A percentile compares a stretch with the other conserved stretches of the same genome.
Evolutionary conservation across 2,888 invertebrate genomes (phyloP).

Genomic region (Orthosia gothica): DNA sequence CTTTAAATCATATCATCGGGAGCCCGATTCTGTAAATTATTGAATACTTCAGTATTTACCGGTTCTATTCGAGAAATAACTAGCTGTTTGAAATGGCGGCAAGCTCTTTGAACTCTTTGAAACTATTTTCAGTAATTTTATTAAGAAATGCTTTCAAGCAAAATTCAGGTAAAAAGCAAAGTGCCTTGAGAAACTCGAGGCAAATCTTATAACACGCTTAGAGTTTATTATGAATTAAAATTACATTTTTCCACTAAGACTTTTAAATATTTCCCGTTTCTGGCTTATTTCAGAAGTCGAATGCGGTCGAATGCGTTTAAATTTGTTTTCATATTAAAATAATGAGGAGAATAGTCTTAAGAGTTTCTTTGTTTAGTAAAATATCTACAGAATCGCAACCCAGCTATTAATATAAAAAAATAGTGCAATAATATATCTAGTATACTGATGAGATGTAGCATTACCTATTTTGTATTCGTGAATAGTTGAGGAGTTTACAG

Average conservation of each 20-base stretch:
- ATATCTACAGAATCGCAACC: conserved; percentile 58
- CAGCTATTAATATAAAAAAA: conserved; percentile 40
- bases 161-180: conserved; percentile 61
- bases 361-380: conserved; percentile 6
- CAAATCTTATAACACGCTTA: conserved; percentile 54
- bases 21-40: conserved; percentile 65
- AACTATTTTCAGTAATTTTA: conserved; percentile 51
- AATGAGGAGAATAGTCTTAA: neutral
- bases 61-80: conserved; percentile 10
- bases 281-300: conserved; percentile 35
- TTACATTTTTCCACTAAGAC: conserved; percentile 48
- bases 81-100: conserved; percentile 14
- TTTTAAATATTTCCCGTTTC: conserved; percentile 39
- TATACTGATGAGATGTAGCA: conserved; percentile 24
- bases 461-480: conserved; percentile 53
- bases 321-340: conserved; percentile 49
- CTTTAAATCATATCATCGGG: conserved; percentile 83
- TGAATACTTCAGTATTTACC: conserved; percentile 41
- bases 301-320: conserved; percentile 33
- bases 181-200: conserved; percentile 65
- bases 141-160: conserved; percentile 54
- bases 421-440: conserved; percentile 45
- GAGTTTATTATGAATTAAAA: conserved; percentile 56
- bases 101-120: conserved; percentile 15
- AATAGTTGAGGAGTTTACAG: conserved; percentile 42